A percentile compares a stretch with the other conserved stretches of the same genome.
Conservation (phyloP, 2,113 vertebrate genomes). For the Cyprinodon brontotheroides region DNA sequence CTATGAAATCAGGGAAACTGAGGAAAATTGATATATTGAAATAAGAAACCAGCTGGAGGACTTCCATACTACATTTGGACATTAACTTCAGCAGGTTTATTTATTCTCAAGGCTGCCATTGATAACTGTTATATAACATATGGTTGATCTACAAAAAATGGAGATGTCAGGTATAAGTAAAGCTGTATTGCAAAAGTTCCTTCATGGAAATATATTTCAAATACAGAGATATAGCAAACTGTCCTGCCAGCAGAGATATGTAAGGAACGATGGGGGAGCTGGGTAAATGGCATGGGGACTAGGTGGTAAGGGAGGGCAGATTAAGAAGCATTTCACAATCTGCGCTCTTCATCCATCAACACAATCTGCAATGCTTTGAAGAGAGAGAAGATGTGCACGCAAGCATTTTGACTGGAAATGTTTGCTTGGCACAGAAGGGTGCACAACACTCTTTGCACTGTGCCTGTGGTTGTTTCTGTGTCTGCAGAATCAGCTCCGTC, state of each 20-base stretch:
- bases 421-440: constrained; percentile 52
- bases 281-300: constrained; percentile 16
- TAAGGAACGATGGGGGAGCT: constrained; percentile 9
- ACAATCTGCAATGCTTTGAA: constrained; percentile 68
- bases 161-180: not conserved
- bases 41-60: not conserved
- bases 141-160: not conserved
- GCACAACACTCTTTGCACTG: constrained; percentile 8
- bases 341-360: constrained; percentile 69
- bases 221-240: not conserved
- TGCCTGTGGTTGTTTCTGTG: constrained; percentile 30
- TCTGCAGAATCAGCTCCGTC: constrained; percentile 57
- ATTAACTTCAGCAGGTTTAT: not conserved
- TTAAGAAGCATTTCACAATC: constrained; percentile 63
- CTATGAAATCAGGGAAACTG: constrained; percentile 11
- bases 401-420: constrained; percentile 58
- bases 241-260: constrained; percentile 21
- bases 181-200: constrained; percentile 1
- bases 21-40: not conserved
- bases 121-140: not conserved
- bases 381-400: constrained; percentile 58
- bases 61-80: not conserved
- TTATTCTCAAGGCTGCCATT: not conserved
- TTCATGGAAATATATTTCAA: constrained; percentile 8
- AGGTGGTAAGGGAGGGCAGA: constrained; percentile 48